A percentile compares a stretch with the other conserved stretches of the same genome.
Evolutionary conservation across 2,888 invertebrate species (phyloP).

Genomic region (Blomia tropicalis): DNA sequence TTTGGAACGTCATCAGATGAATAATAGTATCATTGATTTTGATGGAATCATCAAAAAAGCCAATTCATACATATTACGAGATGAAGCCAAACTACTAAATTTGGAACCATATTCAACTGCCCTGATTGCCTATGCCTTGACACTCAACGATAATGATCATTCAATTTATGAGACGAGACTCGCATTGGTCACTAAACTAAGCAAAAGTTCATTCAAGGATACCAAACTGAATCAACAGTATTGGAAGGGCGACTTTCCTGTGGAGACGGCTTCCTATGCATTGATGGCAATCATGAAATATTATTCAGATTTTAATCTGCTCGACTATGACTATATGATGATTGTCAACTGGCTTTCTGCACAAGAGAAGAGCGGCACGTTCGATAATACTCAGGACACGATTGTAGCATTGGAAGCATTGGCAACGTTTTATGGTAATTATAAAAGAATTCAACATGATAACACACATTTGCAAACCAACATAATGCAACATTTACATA

Average conservation of each 20-base stretch:
- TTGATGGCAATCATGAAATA: slow-evolving; percentile 26
- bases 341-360: slow-evolving; percentile 32
- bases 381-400: slow-evolving; percentile 34
- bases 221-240: slow-evolving; percentile 14
- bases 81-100: background rate
- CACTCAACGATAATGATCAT: slow-evolving; percentile 22
- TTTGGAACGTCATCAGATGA: background rate
- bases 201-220: background rate
- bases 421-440: background rate
- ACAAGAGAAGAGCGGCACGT: slow-evolving; percentile 35
- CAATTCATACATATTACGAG: background rate
- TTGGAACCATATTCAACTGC: slow-evolving; percentile 27
- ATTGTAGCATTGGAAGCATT: slow-evolving; percentile 36
- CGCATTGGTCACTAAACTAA: slow-evolving; percentile 1
- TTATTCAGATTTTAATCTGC: background rate
- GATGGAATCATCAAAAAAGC: background rate
- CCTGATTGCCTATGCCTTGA: slow-evolving; percentile 29
- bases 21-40: slow-evolving; percentile 2
- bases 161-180: background rate
- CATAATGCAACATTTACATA: slow-evolving; percentile 26
- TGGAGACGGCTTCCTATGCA: slow-evolving; percentile 33
- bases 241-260: slow-evolving; percentile 23
- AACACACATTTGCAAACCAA: slow-evolving; percentile 22
- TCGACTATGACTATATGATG: slow-evolving; percentile 23
- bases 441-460: background rate